phyloP scores from a whole-genome alignment of 1,140 invertebrate species.

The Lethrus apterus region DNA sequence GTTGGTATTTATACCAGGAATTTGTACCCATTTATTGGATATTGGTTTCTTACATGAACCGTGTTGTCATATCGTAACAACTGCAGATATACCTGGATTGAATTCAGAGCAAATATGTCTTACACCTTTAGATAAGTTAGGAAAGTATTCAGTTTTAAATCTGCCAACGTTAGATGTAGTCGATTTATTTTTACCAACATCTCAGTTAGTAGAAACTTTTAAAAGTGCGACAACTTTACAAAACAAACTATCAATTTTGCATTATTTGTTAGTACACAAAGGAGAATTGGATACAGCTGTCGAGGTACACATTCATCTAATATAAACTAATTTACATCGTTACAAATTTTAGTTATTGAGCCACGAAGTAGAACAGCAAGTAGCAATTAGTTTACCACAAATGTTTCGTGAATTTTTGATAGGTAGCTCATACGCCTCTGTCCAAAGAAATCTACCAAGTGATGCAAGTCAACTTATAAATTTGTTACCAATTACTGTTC shows the following conservation, averaged over 20 bases:
- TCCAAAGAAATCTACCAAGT: slow-evolving; percentile 60
- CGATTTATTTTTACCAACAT: slow-evolving; percentile 51
- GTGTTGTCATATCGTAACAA: slow-evolving; percentile 65
- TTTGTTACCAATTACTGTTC: slow-evolving; percentile 63
- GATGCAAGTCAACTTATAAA: slow-evolving; percentile 58
- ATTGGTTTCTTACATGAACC: slow-evolving; percentile 73
- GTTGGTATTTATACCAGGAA: slow-evolving; percentile 66
- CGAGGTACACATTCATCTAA: slow-evolving; percentile 45
- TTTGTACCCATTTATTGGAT: slow-evolving; percentile 73
- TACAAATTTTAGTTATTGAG: slow-evolving; percentile 40
- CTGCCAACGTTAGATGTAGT: slow-evolving; percentile 63
- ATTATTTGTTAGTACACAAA: slow-evolving; percentile 69
- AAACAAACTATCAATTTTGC: slow-evolving; percentile 66
- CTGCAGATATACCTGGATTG: slow-evolving; percentile 43
- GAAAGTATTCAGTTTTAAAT: slow-evolving; percentile 53
- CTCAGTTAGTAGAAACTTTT: slow-evolving; percentile 59
- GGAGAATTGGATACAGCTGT: slow-evolving; percentile 62
- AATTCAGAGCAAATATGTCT: slow-evolving; percentile 55
- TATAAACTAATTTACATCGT: not conserved
- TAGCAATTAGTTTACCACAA: slow-evolving; percentile 47
- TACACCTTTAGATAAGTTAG: slow-evolving; percentile 53
- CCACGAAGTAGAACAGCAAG: slow-evolving; percentile 44
- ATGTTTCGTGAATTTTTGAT: slow-evolving; percentile 73
- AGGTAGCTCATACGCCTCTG: slow-evolving; percentile 60
- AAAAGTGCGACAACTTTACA: slow-evolving; percentile 55